These are phyloP conservation scores for Calcarius lapponicus DNA, from an alignment of 2,797 vertebrate genomes.

Conservation along the genomic window DNA sequence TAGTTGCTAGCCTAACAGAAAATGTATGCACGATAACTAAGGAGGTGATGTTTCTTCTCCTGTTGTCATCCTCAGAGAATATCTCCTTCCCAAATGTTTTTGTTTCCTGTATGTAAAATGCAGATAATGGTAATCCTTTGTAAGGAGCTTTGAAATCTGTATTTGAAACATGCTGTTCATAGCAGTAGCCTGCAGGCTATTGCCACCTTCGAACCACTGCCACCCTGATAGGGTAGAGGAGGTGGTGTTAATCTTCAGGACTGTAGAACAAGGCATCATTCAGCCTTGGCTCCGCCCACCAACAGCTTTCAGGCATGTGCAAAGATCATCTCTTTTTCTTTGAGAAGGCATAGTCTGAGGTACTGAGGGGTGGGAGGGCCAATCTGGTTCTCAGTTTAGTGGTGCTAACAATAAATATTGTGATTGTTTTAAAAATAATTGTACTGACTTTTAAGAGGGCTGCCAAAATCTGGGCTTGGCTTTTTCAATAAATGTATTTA, in stretches of 20 bases:
- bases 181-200: background rate
- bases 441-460: background rate
- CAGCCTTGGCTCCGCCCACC: background rate
- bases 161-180: background rate
- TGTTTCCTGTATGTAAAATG: constrained; percentile 30
- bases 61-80: background rate
- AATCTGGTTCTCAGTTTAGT: background rate
- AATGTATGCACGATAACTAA: background rate
- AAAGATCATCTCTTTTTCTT: background rate
- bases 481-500: background rate
- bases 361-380: background rate
- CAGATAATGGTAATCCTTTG: constrained; percentile 19
- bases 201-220: background rate
- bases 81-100: background rate
- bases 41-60: background rate
- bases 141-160: constrained; percentile 29
- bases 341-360: background rate
- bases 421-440: background rate
- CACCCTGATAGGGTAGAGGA: background rate
- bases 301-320: background rate
- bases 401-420: background rate
- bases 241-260: background rate
- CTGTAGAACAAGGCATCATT: background rate
- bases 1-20: background rate
- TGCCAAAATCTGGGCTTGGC: background rate